Conservation (phyloP, 2,113 vertebrate species). For the Anser cygnoides region DNA sequence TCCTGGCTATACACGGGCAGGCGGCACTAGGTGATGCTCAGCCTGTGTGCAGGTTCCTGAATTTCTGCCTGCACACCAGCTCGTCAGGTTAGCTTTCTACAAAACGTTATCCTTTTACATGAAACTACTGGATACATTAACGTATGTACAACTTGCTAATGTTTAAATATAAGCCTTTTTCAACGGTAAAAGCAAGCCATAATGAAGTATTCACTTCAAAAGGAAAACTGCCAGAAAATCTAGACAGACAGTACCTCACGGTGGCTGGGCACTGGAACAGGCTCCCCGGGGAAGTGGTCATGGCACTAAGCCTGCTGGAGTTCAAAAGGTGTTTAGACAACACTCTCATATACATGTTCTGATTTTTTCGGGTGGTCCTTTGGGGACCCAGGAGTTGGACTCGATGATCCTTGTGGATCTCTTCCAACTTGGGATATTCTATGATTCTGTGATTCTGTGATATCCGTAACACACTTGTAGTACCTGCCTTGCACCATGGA, state of each 20-base stretch:
- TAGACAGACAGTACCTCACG: background rate
- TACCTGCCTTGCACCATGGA: background rate
- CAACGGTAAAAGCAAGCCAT: background rate
- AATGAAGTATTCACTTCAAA: background rate
- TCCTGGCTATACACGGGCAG: background rate
- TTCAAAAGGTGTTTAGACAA: no score
- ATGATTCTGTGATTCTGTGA: background rate
- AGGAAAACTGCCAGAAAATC: background rate
- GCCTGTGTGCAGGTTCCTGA: background rate
- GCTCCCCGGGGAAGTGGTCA: no score
- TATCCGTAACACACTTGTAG: background rate
- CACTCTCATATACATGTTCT: no score
- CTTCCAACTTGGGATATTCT: no score
- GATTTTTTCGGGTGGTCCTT: no score
- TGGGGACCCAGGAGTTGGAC: no score
- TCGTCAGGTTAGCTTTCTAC: background rate
- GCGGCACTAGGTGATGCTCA: fast-evolving
- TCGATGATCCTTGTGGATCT: no score
- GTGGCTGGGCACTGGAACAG: no score
- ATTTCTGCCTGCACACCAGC: background rate
- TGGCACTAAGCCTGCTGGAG: no score
- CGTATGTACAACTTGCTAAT: background rate
- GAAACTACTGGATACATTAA: background rate
- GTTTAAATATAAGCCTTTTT: background rate
- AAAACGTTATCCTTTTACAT: background rate